phyloP scores from a whole-genome alignment of 2,113 vertebrate genomes.

The Galbula dea region DNA sequence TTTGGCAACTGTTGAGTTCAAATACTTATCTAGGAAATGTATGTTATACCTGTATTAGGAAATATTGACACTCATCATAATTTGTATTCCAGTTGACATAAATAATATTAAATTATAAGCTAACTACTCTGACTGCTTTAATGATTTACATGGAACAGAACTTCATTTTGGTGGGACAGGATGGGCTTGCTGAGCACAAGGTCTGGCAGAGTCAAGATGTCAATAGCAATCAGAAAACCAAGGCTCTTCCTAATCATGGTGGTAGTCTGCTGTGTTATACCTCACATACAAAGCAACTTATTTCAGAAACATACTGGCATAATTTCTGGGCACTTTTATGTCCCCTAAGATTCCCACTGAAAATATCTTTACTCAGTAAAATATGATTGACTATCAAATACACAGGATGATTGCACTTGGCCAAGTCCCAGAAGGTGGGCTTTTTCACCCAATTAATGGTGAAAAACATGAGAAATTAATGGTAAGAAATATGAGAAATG shows the following conservation, averaged over 20 bases:
- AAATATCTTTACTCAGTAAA: neutral
- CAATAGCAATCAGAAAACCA: neutral
- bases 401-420: neutral
- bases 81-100: neutral
- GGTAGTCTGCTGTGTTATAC: neutral
- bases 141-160: neutral
- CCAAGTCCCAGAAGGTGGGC: neutral
- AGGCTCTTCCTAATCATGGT: neutral
- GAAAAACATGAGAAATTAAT: neutral
- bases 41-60: neutral
- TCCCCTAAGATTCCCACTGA: neutral
- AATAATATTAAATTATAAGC: neutral
- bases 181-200: neutral
- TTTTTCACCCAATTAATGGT: too few relatives aligned
- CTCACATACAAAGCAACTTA: neutral
- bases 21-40: neutral
- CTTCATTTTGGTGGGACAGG: neutral
- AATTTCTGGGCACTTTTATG: neutral
- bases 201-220: neutral
- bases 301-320: neutral
- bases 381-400: neutral
- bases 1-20: neutral
- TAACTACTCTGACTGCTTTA: neutral
- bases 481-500: neutral
- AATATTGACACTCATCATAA: neutral